These are phyloP conservation scores for Temnothorax ravouxi DNA, from an alignment of 2,888 invertebrate genomes.

Conservation along the genomic window DNA sequence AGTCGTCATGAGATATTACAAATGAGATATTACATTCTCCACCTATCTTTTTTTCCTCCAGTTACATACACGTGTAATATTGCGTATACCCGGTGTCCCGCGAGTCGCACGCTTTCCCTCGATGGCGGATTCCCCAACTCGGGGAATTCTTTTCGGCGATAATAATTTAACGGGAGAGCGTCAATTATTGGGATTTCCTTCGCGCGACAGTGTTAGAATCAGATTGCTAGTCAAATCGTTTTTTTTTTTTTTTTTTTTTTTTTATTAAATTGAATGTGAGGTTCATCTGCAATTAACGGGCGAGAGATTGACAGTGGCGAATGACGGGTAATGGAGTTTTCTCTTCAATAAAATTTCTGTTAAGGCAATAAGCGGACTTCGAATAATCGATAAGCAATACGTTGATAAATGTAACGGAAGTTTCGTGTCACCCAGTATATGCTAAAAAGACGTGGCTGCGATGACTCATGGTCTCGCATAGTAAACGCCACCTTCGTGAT, in stretches of 20 bases:
- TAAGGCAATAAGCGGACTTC: background rate
- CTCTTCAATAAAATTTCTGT: background rate
- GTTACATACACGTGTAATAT: background rate
- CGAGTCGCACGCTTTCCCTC: background rate
- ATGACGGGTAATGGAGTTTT: background rate
- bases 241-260: background rate
- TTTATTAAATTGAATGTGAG: background rate
- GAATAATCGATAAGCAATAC: background rate
- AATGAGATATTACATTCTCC: background rate
- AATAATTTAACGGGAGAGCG: background rate
- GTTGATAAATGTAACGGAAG: background rate
- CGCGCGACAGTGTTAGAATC: background rate
- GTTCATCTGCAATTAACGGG: background rate
- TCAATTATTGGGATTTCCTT: background rate
- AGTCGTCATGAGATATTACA: background rate
- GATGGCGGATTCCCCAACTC: background rate
- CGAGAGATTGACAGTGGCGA: background rate
- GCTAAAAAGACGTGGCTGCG: conserved; percentile 53
- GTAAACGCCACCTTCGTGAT: conserved; percentile 52
- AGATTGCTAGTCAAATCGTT: background rate
- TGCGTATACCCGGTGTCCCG: background rate
- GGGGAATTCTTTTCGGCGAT: background rate
- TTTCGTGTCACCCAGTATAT: conserved; percentile 36
- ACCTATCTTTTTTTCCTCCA: background rate
- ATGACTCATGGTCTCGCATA: conserved; percentile 64